phyloP scores from a whole-genome alignment of 2,888 invertebrate genomes.

The Callyntrura guangdongensis region DNA sequence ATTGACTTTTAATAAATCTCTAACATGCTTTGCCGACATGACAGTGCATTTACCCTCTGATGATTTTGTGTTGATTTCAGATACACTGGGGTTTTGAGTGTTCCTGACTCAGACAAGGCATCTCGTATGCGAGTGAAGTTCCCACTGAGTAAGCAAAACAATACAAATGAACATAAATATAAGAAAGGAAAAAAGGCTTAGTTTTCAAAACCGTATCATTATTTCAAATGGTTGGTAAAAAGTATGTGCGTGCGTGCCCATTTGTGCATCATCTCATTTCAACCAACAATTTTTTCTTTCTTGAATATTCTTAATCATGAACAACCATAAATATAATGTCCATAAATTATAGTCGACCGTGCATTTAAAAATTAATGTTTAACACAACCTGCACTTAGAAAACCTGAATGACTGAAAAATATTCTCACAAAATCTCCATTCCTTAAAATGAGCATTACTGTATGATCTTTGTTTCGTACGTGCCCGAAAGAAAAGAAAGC shows the following conservation, averaged over 20 bases:
- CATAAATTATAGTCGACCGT: conserved; percentile 35
- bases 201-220: background rate
- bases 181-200: background rate
- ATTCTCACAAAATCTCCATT: background rate
- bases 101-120: conserved; percentile 87
- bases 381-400: background rate
- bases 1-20: background rate
- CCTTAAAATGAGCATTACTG: too few species aligned
- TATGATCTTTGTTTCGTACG: background rate
- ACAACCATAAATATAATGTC: background rate
- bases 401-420: background rate
- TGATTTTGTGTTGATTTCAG: conserved; percentile 52
- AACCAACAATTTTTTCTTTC: background rate
- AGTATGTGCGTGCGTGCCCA: background rate
- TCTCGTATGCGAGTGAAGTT: conserved; percentile 92
- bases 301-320: background rate
- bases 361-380: background rate
- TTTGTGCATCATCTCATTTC: background rate
- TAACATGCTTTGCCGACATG: background rate
- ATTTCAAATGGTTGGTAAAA: background rate
- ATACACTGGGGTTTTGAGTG: conserved; percentile 90
- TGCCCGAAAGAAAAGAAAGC: background rate
- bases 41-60: conserved; percentile 17
- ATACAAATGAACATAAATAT: background rate
- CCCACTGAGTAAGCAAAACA: conserved; percentile 90